Percentiles rank a stretch among this genome's conserved stretches.
phyloP scores from a whole-genome alignment of 2,888 invertebrate genomes.

The Pandemis cinnamomeana region DNA sequence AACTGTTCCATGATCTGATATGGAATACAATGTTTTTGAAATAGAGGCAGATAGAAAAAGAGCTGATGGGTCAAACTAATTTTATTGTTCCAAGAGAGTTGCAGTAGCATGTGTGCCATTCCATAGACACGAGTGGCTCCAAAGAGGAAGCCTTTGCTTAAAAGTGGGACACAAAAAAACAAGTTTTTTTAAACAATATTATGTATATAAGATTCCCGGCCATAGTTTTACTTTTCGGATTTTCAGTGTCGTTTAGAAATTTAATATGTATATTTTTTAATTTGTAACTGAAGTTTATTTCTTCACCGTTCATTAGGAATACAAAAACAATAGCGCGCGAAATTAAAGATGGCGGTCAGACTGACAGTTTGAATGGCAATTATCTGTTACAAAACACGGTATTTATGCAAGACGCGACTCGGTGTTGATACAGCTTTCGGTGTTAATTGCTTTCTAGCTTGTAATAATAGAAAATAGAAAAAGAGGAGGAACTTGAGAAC shows the following conservation, averaged over 20 bases:
- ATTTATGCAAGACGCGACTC: slow-evolving; percentile 6
- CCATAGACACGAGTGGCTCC: background rate
- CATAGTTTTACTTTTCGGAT: too few relatives aligned
- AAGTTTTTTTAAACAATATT: too few relatives aligned
- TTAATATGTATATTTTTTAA: background rate
- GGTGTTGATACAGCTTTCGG: slow-evolving; percentile 8
- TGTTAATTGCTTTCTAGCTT: slow-evolving; percentile 17
- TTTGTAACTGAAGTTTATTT: background rate
- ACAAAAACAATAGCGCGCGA: background rate
- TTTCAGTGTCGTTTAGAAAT: too few relatives aligned
- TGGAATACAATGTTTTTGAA: background rate
- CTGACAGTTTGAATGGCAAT: background rate
- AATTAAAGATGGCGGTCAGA: background rate
- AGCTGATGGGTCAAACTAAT: background rate
- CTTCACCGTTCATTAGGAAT: background rate
- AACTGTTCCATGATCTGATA: too few relatives aligned
- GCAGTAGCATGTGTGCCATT: background rate
- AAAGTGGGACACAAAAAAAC: background rate
- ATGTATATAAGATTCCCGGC: too few relatives aligned
- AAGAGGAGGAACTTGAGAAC: background rate
- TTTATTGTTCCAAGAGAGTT: too few relatives aligned
- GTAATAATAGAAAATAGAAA: slow-evolving; percentile 12
- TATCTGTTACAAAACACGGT: background rate
- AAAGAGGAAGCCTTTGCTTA: background rate
- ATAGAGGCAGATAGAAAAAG: background rate